Evolutionary conservation across 1,140 invertebrate species (phyloP).

Genomic region (Colletes gigas): DNA sequence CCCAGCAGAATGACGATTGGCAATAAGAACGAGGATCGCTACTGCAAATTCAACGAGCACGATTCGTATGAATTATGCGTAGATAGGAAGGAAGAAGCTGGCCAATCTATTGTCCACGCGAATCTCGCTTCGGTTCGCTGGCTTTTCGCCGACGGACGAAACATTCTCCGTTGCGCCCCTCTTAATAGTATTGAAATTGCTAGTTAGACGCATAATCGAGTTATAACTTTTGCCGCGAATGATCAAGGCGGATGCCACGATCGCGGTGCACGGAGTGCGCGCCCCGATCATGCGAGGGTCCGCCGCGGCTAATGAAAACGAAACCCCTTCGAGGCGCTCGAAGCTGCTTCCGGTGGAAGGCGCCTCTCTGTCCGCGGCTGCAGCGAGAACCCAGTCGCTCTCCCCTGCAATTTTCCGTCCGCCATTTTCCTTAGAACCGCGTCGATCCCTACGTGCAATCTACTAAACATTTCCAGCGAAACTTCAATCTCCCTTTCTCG

Average conservation of each 20-base stretch:
- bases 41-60: slow-evolving; percentile 43
- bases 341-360: slow-evolving; percentile 38
- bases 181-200: slow-evolving; percentile 79
- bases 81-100: slow-evolving; percentile 38
- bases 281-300: slow-evolving; percentile 39
- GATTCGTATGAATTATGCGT: slow-evolving; percentile 60
- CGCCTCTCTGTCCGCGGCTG: slow-evolving; percentile 37
- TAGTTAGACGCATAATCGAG: slow-evolving; percentile 78
- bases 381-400: slow-evolving; percentile 57
- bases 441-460: background rate
- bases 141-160: slow-evolving; percentile 62
- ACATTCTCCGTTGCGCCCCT: slow-evolving; percentile 56
- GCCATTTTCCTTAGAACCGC: slow-evolving; percentile 31
- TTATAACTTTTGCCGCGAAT: slow-evolving; percentile 75
- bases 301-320: slow-evolving; percentile 60
- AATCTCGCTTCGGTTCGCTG: slow-evolving; percentile 23
- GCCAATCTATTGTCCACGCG: slow-evolving; percentile 51
- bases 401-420: slow-evolving; percentile 49
- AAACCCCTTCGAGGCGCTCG: slow-evolving; percentile 35
- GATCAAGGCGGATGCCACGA: slow-evolving; percentile 67
- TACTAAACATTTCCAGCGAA: background rate
- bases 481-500: background rate
- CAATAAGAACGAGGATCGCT: slow-evolving; percentile 1
- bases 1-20: background rate
- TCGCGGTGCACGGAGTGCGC: background rate